Percentiles rank a stretch among this genome's conserved stretches.
phyloP scores from a whole-genome alignment of 2,113 vertebrate genomes.

The Saccopteryx leptura region DNA sequence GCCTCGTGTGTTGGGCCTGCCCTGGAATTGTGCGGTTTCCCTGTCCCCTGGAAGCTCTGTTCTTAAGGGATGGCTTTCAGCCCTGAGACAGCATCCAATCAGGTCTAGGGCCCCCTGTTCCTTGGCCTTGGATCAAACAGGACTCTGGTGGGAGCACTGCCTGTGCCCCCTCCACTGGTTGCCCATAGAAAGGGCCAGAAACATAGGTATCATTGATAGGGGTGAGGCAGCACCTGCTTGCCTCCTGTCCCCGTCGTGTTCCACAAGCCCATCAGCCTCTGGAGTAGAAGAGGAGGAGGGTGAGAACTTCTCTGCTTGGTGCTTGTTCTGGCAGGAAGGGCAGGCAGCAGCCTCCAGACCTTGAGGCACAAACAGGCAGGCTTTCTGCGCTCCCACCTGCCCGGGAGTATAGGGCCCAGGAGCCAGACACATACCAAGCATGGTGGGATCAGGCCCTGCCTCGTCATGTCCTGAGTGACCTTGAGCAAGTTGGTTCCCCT shows the following conservation, averaged over 20 bases:
- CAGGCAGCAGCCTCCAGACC: neutral
- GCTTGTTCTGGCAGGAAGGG: neutral
- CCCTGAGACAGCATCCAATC: neutral
- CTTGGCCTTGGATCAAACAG: neutral
- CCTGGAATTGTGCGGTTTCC: neutral
- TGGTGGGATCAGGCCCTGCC: neutral
- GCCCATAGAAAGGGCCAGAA: neutral
- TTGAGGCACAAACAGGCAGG: neutral
- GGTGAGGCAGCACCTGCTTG: neutral
- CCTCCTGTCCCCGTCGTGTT: neutral
- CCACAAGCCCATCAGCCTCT: too few relatives aligned
- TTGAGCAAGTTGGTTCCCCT: neutral
- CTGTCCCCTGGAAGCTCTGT: neutral
- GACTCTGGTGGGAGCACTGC: neutral
- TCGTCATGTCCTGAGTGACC: neutral
- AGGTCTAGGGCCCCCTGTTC: neutral
- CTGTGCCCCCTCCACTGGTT: neutral
- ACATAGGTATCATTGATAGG: neutral
- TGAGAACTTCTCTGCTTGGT: neutral
- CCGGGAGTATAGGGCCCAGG: neutral
- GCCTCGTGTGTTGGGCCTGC: neutral
- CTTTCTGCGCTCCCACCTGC: neutral
- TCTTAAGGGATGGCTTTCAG: neutral
- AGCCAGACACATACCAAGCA: rapidly evolving
- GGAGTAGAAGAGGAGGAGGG: neutral